Evolutionary conservation across 2,888 invertebrate genomes (phyloP).

Genomic region (Diabrotica balteata): DNA sequence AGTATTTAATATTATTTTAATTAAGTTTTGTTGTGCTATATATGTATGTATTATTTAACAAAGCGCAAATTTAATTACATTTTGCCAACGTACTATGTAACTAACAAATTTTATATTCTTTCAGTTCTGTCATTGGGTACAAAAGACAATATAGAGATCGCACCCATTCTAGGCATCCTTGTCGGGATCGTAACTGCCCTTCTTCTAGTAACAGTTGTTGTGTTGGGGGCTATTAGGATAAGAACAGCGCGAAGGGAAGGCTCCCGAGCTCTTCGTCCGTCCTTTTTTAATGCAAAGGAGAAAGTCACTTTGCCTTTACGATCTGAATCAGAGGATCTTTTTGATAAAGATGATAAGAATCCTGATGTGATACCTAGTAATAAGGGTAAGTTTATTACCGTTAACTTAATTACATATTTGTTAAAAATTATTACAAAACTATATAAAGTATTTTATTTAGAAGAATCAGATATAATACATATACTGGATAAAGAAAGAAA

Average conservation of each 20-base stretch:
- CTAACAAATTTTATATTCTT: conserved; percentile 18
- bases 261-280: conserved; percentile 65
- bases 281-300: conserved; percentile 69
- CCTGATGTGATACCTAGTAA: conserved; percentile 88
- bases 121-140: conserved; percentile 62
- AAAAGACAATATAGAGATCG: conserved; percentile 63
- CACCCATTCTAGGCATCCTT: conserved; percentile 69
- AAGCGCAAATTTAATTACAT: too few species aligned
- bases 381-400: conserved; percentile 69
- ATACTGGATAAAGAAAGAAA: too few species aligned
- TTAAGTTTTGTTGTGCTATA: too few species aligned
- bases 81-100: too few species aligned
- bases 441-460: too few species aligned
- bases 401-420: too few species aligned
- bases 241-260: conserved; percentile 65
- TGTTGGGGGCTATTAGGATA: conserved; percentile 68
- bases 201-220: conserved; percentile 70
- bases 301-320: conserved; percentile 72
- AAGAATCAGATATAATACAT: too few species aligned
- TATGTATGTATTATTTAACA: too few species aligned
- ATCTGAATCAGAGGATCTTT: conserved; percentile 72
- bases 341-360: conserved; percentile 83
- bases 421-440: too few species aligned
- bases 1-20: too few species aligned
- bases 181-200: conserved; percentile 75